Base-by-base conservation (phyloP, 2,888 invertebrate genomes). In the Deladenus siricidicola region DNA sequence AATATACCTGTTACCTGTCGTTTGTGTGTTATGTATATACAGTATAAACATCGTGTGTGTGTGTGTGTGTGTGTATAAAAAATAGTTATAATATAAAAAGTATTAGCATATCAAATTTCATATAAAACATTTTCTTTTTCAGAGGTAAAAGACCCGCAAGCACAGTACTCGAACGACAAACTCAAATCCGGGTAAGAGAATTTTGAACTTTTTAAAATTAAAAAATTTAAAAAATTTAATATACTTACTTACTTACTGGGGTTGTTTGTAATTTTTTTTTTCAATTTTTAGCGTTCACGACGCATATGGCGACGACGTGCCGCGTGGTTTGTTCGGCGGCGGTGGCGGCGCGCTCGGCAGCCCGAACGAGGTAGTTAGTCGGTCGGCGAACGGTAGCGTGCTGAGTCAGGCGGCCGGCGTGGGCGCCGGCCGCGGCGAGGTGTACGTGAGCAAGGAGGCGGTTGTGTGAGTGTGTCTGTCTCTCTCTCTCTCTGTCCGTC, bases 391-490 rank as follows among this genome's bases (percentile, higher is more conserved):
- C 39, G 34, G 26, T 17, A 50, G 26, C 50, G 14, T 14, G 6
- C 6, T 34, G 39, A 34, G 6, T 34, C 6, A 34, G 6, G 14
- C 8, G 8, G 14, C 39, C 39, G 39, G 39, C 39, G 14, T 34
- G 6, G 14, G 14, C n/a, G 10, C 23, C 19, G 23, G 28, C n/a
- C 28, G 29, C 26, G 42, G 72, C 50, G 70, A 71, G 57, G 72
- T 76, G 60, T 76, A 76, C 66, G 64, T 76, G 67, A 72, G 72
- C 61, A 71, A 76, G 34, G 76, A 76, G 62, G 76, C 76, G 53
- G 76, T 76, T 56, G 76, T 76, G 56, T 76, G 63, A n/a, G n/a
- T n/a, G n/a, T n/a, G n/a, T n/a, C n/a, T n/a, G n/a, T n/a, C n/a
- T n/a, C n/a, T n/a, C n/a, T n/a, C n/a, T n/a, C n/a, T n/a, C n/a